Evolutionary conservation across 2,113 vertebrate genomes (phyloP), one percentile per base, ranked within the genome.

Genomic region (Notarius quadriscutis): DNA sequence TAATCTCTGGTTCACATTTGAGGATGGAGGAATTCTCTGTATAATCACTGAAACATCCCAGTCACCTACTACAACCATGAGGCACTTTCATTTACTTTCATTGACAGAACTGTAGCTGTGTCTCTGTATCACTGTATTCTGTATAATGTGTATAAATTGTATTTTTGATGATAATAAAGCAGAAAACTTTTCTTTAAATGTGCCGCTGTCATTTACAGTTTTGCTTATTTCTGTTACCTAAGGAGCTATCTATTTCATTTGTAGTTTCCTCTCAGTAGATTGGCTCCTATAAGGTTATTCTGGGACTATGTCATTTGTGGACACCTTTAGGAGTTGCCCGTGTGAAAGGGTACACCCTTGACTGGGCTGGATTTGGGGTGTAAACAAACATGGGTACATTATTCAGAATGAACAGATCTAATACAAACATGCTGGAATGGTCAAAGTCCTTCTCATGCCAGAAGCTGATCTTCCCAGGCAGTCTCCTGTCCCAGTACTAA

Each of bases 141-240:
- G 85, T 74, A 82, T 82, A 58, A 87, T 82, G 14, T 87, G 85
- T 72, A 87, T 60, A 87, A 65, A 81, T 58, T 58, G 2, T 55
- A 7, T 69, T 86, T 86, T 86, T 67, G 77, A 86, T 25, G 78
- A 71, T 60, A 81, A 72, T 81, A 81, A 81, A 80, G 14, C 71
- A 58, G 14, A 7, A 50, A 81, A 50, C 3, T 27, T 81, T 81
- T 81, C 69, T 80, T 48, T 9, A 74, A 10, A 74, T 81, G 57
- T 57, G 22, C 77, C 30, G n/a, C n/a, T 27, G 1, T 57, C 25
- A 55, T 57, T 53, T 57, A 7, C 5, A 12, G 0, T 18, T 58
- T 58, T n/a, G 14, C 0, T 58, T 67, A 12, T 22, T 79, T 50
- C 4, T 30, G 10, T 69, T 58, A 77, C 11, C 11, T 11, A 53